phyloP scores from a whole-genome alignment of 2,888 invertebrate species.

The Troides aeacus region DNA sequence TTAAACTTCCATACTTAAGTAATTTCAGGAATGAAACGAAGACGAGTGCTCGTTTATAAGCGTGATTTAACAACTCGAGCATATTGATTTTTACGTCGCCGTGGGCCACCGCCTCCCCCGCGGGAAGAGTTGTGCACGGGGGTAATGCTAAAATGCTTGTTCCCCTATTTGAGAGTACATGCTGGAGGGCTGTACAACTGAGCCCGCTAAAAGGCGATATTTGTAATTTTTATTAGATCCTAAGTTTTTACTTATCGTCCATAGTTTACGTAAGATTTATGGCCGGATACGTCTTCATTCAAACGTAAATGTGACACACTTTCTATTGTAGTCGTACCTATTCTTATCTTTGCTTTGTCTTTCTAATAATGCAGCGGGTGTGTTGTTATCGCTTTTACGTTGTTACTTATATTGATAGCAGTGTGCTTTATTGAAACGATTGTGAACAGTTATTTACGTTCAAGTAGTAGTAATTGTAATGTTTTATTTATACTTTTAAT shows the following conservation, averaged over 20 bases:
- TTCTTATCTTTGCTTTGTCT: conserved; percentile 67
- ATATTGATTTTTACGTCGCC: conserved; percentile 82
- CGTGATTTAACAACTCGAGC: conserved; percentile 90
- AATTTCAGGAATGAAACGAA: conserved; percentile 79
- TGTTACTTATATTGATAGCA: conserved; percentile 14
- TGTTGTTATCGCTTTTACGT: conserved; percentile 34
- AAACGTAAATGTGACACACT: conserved; percentile 74
- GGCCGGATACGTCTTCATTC: conserved; percentile 74
- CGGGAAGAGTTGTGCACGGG: conserved; percentile 81
- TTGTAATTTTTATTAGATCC: conserved; percentile 49
- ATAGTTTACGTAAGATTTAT: conserved; percentile 70
- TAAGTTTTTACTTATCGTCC: conserved; percentile 57
- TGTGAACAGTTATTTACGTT: conserved; percentile 13
- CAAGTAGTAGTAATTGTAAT: conserved; percentile 5
- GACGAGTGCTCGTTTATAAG: conserved; percentile 82
- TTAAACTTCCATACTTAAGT: conserved; percentile 61
- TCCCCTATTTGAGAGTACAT: conserved; percentile 81
- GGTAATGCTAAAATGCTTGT: conserved; percentile 81
- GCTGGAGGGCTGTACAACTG: conserved; percentile 71
- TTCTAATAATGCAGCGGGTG: conserved; percentile 47
- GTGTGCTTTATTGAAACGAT: conserved; percentile 18
- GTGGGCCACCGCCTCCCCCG: conserved; percentile 76
- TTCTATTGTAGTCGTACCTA: conserved; percentile 56
- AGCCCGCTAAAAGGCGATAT: conserved; percentile 45
- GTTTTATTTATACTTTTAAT: conserved; percentile 5